These are phyloP conservation scores for Hemiscyllium ocellatum DNA, from an alignment of 2,113 vertebrate genomes.

Conservation along the genomic window DNA sequence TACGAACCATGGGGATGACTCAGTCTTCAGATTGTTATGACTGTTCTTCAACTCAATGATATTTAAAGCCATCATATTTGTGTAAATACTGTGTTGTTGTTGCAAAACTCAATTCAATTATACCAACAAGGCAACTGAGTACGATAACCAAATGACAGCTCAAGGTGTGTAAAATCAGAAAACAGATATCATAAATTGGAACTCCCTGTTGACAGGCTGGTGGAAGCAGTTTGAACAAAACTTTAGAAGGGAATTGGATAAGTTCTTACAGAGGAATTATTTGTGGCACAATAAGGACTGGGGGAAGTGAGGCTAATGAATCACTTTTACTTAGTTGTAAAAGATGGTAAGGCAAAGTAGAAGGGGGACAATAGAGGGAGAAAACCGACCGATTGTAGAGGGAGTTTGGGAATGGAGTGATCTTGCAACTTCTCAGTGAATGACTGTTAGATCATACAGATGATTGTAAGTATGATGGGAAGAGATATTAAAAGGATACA, in stretches of 20 bases:
- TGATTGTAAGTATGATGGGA: not conserved
- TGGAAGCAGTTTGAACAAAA: not conserved
- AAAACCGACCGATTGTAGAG: not conserved
- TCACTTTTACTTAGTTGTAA: not conserved
- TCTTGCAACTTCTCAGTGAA: not conserved
- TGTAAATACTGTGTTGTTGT: not conserved
- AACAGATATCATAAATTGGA: not conserved
- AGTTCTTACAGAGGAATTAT: not conserved
- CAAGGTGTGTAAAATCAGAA: not conserved
- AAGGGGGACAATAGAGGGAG: not conserved
- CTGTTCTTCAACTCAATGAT: not conserved
- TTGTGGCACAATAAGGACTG: not conserved
- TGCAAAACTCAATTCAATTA: not conserved
- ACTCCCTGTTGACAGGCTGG: not conserved
- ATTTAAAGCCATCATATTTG: not conserved
- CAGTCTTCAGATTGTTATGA: not conserved
- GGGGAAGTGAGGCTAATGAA: not conserved
- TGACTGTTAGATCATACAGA: not conserved
- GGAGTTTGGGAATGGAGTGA: not conserved
- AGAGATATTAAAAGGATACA: not conserved
- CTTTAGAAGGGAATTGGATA: not conserved
- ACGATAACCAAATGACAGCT: not conserved
- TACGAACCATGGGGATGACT: not conserved
- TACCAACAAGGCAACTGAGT: not conserved
- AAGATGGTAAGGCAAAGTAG: not conserved